Base-by-base conservation (phyloP, 2,113 vertebrate species). In the Xenopus laevis region DNA sequence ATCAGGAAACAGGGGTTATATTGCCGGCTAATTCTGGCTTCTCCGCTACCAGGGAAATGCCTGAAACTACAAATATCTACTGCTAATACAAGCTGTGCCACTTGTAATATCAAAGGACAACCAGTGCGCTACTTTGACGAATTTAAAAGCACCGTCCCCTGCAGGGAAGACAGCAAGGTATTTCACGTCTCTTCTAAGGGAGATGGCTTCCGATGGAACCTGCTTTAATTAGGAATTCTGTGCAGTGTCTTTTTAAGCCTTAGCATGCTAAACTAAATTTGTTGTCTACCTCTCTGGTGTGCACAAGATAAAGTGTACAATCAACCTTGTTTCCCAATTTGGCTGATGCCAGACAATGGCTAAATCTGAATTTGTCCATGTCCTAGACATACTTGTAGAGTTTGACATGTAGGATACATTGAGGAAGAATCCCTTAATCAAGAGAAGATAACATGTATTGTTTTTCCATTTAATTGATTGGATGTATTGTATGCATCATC, bases 101-200 rank as follows among this genome's bases (percentile, higher is more conserved):
- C 30, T 18, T 13, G 58, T 63, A 71, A 62, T 33, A 6, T 15
- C 18, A 62, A 50, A 71, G 16, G 21, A 46, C 13, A 44, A 30
- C n/a, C 33, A 18, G 53, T 44, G 53, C 55, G 53, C 4, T 47
- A n/a, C 20, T 21, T 45, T 18, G 12, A 50, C 30, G 45, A 45
- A 18, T 62, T 62, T 62, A 71, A 71, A 62, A 45, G 70, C 44
- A 52, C 59, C 47, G 70, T 60, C 60, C 70, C 57, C 59, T 58
- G 69, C 58, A 46, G 58, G 10, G 58, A 60, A 60, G 21, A 18
- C 10, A 13, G 21, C 21, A 15, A 60, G 58, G 3, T 2, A 23
- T 3, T 16, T 17, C 16, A 55, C 47, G 10, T 16, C 47, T 16
- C 47, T 16, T 50, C 47, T 50, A 16, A 50, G 47, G 13, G 16